Evolutionary conservation across 92 coral and sea anemone genomes (phyloP).

Genomic region (Epizoanthus scotinus): DNA sequence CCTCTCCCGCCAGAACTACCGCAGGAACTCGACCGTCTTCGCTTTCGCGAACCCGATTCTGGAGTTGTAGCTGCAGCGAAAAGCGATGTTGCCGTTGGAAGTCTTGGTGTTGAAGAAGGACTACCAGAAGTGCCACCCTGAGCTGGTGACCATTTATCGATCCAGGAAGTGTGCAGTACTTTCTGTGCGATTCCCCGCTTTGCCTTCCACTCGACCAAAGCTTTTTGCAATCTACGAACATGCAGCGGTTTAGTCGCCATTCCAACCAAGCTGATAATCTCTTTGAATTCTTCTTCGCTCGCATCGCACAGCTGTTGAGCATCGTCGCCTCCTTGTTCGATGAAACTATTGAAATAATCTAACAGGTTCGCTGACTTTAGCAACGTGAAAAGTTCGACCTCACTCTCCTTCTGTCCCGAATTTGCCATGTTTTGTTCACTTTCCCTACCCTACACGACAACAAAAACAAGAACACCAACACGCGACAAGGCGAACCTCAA

Average conservation of each 20-base stretch:
- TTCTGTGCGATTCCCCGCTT: slow-evolving; percentile 70
- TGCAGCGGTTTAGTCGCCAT: slow-evolving; percentile 99
- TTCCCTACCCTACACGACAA: slow-evolving; percentile 94
- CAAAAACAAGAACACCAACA: slow-evolving; percentile 39
- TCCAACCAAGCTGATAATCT: slow-evolving; percentile 93
- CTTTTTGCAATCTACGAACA: slow-evolving; percentile 96
- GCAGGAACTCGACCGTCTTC: slow-evolving; percentile 55
- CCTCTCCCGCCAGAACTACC: slow-evolving; percentile 54
- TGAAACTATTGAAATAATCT: slow-evolving; percentile 92
- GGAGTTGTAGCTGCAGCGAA: slow-evolving; percentile 53
- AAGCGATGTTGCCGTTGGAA: slow-evolving; percentile 54
- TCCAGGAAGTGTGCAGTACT: slow-evolving; percentile 81
- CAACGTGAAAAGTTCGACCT: slow-evolving; percentile 88
- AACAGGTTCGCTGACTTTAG: slow-evolving; percentile 94
- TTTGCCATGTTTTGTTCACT: slow-evolving; percentile 88
- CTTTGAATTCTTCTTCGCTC: slow-evolving; percentile 96
- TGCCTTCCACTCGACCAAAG: slow-evolving; percentile 95
- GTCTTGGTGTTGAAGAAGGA: slow-evolving; percentile 74
- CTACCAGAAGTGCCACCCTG: slow-evolving; percentile 52
- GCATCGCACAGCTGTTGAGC: slow-evolving; percentile 97
- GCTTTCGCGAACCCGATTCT: slow-evolving; percentile 58
- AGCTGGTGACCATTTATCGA: slow-evolving; percentile 80
- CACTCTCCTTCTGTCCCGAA: slow-evolving; percentile 96
- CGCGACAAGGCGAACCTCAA: slow-evolving; percentile 26
- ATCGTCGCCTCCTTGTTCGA: slow-evolving; percentile 98